phyloP scores from a whole-genome alignment of 2,113 vertebrate genomes.

The Caloenas nicobarica region DNA sequence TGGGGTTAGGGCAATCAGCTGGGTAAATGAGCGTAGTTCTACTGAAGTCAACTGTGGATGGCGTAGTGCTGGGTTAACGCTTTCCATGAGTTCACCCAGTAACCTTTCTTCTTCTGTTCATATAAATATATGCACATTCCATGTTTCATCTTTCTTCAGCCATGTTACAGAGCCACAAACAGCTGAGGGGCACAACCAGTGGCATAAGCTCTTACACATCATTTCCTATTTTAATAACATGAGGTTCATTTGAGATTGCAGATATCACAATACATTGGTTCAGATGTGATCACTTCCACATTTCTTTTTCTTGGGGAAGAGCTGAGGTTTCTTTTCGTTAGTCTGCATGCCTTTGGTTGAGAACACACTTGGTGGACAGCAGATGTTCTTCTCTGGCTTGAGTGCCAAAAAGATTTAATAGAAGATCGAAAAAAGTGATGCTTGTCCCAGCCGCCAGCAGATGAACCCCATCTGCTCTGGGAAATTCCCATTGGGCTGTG shows the following conservation, averaged over 20 bases:
- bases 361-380: not conserved
- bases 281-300: not conserved
- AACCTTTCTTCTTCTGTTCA: not conserved
- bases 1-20: not conserved
- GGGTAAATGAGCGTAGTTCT: fast-evolving
- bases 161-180: not conserved
- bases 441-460: not conserved
- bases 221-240: not conserved
- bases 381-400: not conserved
- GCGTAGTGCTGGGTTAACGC: fast-evolving
- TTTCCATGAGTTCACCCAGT: not conserved
- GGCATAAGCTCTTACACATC: not conserved
- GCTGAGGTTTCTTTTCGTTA: not conserved
- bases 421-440: not conserved
- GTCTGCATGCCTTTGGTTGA: not conserved
- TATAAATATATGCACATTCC: not conserved
- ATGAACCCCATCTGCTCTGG: not conserved
- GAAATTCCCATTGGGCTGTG: too few species aligned
- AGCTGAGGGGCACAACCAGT: not conserved
- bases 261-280: not conserved
- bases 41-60: not conserved
- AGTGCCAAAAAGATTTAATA: not conserved
- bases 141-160: not conserved
- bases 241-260: not conserved
- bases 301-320: not conserved